Conservation (phyloP, 2,888 invertebrate species). For the Neoitamus cyanurus region DNA sequence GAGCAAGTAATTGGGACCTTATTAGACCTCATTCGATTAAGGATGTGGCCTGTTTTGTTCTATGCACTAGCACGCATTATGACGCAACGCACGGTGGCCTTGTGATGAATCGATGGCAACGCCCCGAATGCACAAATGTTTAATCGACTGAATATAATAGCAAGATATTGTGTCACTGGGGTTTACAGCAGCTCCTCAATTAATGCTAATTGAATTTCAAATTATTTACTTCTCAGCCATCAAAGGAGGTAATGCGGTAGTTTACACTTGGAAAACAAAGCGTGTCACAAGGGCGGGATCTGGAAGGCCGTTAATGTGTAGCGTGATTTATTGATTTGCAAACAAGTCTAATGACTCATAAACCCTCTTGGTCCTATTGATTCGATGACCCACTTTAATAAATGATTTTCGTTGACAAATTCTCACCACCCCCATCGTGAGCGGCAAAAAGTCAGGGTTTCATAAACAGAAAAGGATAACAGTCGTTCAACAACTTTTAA, state of each 20-base stretch:
- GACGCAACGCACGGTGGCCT: not conserved
- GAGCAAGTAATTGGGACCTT: too few relatives aligned
- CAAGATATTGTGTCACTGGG: not conserved
- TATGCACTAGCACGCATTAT: not conserved
- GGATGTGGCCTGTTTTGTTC: not conserved
- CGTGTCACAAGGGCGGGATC: not conserved
- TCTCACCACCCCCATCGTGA: not conserved
- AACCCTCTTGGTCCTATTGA: not conserved
- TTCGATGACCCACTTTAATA: not conserved
- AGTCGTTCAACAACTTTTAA: not conserved
- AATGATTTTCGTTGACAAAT: not conserved
- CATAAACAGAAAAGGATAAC: not conserved
- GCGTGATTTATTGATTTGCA: not conserved
- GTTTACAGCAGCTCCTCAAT: not conserved
- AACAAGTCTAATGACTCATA: not conserved
- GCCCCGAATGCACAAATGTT: not conserved
- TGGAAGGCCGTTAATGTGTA: not conserved
- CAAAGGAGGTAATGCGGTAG: not conserved
- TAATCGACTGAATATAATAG: not conserved
- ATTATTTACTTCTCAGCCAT: not conserved
- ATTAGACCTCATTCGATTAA: too few relatives aligned
- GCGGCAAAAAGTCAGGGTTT: not conserved
- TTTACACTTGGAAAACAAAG: not conserved
- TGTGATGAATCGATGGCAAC: not conserved
- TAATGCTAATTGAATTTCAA: not conserved